Evolutionary conservation across 1,140 invertebrate genomes (phyloP).

Genomic region (Periplaneta americana): DNA sequence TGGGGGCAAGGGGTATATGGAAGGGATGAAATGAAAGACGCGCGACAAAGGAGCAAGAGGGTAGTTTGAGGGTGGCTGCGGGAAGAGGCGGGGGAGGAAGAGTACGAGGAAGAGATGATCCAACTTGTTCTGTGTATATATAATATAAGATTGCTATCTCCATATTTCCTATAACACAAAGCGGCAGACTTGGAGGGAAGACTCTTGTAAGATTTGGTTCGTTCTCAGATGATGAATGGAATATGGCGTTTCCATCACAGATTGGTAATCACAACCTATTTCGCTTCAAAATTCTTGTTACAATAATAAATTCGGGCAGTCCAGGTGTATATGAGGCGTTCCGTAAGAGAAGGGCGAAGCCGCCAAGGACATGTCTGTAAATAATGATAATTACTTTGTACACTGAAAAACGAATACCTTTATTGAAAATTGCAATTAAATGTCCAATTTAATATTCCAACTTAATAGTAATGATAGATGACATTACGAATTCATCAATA

Average conservation of each 20-base stretch:
- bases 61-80: not conserved
- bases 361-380: too few species aligned
- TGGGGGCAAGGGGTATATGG: not conserved
- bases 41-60: not conserved
- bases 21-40: not conserved
- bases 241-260: not conserved
- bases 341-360: too few species aligned
- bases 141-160: not conserved
- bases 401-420: too few species aligned
- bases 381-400: too few species aligned
- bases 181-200: not conserved
- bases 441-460: too few species aligned
- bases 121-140: not conserved
- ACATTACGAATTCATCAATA: too few species aligned
- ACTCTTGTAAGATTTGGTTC: not conserved
- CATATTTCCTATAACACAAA: not conserved
- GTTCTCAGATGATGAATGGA: not conserved
- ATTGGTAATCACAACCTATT: not conserved
- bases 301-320: too few species aligned
- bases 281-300: too few species aligned
- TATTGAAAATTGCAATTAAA: too few species aligned
- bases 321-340: too few species aligned
- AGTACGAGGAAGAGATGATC: not conserved
- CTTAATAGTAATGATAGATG: too few species aligned
- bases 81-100: not conserved